Evolutionary conservation across 2,797 vertebrate species (phyloP).

Genomic region (Luscinia megarhynchos): DNA sequence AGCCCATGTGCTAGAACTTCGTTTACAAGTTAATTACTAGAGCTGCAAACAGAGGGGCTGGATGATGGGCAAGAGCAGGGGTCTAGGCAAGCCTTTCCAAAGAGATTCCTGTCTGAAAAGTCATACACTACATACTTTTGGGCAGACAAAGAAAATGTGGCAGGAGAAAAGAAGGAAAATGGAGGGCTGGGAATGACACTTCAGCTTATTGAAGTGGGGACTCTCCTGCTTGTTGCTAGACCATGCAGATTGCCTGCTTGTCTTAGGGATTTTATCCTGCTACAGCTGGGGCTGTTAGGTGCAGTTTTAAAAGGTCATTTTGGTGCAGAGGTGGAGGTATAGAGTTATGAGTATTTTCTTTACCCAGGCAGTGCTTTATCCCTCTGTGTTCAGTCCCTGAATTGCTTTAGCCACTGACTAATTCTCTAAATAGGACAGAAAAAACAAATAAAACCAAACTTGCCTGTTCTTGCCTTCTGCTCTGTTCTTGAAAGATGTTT

Average conservation of each 20-base stretch:
- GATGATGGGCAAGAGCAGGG: not conserved
- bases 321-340: not conserved
- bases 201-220: not conserved
- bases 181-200: not conserved
- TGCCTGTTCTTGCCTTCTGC: not conserved
- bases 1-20: slow-evolving; percentile 43
- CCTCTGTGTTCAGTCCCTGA: not conserved
- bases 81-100: not conserved
- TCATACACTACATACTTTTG: not conserved
- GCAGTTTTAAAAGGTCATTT: not conserved
- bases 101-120: not conserved
- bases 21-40: slow-evolving; percentile 58
- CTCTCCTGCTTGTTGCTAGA: not conserved
- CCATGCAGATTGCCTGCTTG: not conserved
- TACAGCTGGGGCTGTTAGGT: not conserved
- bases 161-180: not conserved
- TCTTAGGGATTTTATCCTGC: not conserved
- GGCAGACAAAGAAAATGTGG: not conserved
- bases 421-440: not conserved
- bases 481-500: not conserved
- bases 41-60: slow-evolving; percentile 23
- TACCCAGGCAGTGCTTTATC: not conserved
- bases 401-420: not conserved
- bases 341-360: not conserved
- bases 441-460: not conserved